Base-by-base conservation (phyloP, 2,888 invertebrate genomes). In the Xylocampa areola region DNA sequence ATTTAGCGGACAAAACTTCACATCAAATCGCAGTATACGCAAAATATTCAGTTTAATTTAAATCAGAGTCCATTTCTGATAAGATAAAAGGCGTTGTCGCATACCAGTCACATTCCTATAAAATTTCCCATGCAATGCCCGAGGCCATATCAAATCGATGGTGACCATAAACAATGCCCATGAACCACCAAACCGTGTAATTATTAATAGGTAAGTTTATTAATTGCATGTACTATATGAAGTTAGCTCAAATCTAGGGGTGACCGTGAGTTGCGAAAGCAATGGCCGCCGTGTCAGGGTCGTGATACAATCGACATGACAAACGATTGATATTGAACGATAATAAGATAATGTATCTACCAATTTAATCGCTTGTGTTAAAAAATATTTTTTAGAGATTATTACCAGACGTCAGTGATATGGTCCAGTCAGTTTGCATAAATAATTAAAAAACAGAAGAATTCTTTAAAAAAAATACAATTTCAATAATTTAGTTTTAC, bases 261-360 rank as follows among this genome's bases (percentile, higher is more conserved):
- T 81, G 89, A 73, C 89, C 89, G 62, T 88, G 89, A 86, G 77
- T 85, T 83, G 77, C 80, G 88, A 90, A 89, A 90, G 86, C 79
- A 82, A 79, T 80, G 77, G 69, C 57, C 72, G 68, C 72, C 82
- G 73, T 90, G 91, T 91, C 92, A 91, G 86, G 92, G 92, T 73
- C 66, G 14, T 68, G 50, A 60, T 59, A 75, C 73, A 68, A 84
- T 81, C 76, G 68, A 62, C 53, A 62, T 72, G 72, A 76, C 61
- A 71, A 69, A 60, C 68, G 69, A 61, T 74, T 60, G 64, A 63
- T 72, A 69, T 64, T 62, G 54, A 60, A 58, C 58, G 59, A 69
- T 66, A 71, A 68, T 68, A 72, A 53, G 72, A 73, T 77, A 68
- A 39, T 41, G 49, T 52, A 60, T 50, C 60, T n/a, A n/a, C n/a